Evolutionary conservation across 2,888 invertebrate species (phyloP), one percentile per base, ranked within the genome.

Genomic region (Clistopyga incitator): DNA sequence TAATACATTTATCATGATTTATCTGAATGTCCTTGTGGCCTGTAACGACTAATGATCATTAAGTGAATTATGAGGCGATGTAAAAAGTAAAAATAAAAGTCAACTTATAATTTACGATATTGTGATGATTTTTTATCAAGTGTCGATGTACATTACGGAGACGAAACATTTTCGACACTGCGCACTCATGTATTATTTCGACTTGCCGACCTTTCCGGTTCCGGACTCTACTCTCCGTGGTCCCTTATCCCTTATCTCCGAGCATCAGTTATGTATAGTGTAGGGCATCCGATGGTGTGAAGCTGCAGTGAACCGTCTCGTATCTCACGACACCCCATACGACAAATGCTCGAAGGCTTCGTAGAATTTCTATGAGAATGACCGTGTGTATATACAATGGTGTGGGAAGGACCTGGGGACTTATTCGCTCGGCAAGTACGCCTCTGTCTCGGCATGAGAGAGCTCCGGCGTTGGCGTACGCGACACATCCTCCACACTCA

Each of bases 281-380:
- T 42, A 52, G 56, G 8, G 6, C 42, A 11, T 20, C 29, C 6
- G 38, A 18, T 29, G 72, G 18, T 29, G 72, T 52, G 59, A 18
- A 59, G 29, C 23, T 47, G 8, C 4, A 4, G 2, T 54, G 34
- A 80, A 56, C 50, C 82, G 71, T 78, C 84, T 84, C 79, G 86
- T 86, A 86, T 85, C 87, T 86, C 85, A 85, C 85, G 85, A 86
- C 85, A 85, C 68, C 75, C 84, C 86, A 65, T 29, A 78, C 77
- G 84, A 86, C 84, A 86, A 89, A 86, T 85, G 86, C 80, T 42
- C 64, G 84, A 87, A 72, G 85, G 85, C 87, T 75, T 80, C 84
- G 85, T 80, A 87, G 89, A 90, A 90, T 90, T 90, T 89, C 88
- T 88, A 89, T 87, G 88, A 88, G 88, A 84, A 85, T 82, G 85